A percentile compares a stretch with the other conserved stretches of the same genome.
Evolutionary conservation across 2,113 vertebrate genomes (phyloP).

Genomic region (Megaceryle maxima): DNA sequence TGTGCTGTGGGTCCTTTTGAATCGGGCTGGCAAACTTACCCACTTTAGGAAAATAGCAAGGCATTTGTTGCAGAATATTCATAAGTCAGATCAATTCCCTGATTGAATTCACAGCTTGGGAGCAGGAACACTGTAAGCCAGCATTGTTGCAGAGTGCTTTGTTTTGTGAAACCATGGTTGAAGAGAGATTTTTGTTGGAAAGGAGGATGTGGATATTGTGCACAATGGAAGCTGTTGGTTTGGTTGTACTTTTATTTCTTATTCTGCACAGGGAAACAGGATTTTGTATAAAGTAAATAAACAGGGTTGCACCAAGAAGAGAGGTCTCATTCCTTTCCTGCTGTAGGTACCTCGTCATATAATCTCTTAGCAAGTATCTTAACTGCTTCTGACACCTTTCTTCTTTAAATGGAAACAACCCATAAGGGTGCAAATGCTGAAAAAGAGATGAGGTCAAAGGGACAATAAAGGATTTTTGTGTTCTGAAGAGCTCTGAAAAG

Average conservation of each 20-base stretch:
- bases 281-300: constrained; percentile 17
- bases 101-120: constrained; percentile 24
- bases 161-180: constrained; percentile 9
- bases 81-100: constrained; percentile 23
- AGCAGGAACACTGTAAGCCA: constrained; percentile 24
- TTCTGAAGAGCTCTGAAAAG: background rate
- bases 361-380: background rate
- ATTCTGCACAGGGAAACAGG: background rate
- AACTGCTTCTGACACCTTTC: background rate
- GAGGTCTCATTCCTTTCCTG: background rate
- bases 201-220: constrained; percentile 21
- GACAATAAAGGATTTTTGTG: background rate
- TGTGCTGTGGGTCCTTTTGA: background rate
- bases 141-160: constrained; percentile 38
- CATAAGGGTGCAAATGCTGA: background rate
- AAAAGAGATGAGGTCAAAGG: background rate
- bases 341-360: background rate
- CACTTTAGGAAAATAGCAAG: background rate
- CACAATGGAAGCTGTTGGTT: background rate
- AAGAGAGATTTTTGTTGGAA: constrained; percentile 42
- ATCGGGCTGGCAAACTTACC: background rate
- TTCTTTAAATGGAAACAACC: background rate
- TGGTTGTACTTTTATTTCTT: constrained; percentile 18
- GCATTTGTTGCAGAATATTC: constrained; percentile 2
- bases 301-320: background rate